phyloP scores from a whole-genome alignment of 2,888 invertebrate genomes.

The Zygaena filipendulae region DNA sequence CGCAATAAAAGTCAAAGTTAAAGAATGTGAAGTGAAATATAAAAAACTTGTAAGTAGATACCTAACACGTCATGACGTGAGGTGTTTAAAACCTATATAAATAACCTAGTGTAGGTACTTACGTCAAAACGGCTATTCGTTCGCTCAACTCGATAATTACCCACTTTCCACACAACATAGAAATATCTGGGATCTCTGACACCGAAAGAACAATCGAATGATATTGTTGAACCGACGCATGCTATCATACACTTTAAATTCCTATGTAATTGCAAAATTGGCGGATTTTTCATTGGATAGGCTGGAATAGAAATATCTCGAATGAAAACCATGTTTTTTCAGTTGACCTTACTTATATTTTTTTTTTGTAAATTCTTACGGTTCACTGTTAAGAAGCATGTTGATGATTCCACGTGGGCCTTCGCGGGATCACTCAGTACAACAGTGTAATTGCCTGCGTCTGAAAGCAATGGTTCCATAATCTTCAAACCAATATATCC shows the following conservation, averaged over 20 bases:
- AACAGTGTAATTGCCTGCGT: conserved; percentile 20
- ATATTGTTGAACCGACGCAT: conserved; percentile 20
- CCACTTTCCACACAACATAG: conserved; percentile 25
- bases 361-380: conserved; percentile 16
- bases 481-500: conserved; percentile 20
- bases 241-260: conserved; percentile 10
- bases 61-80: too few relatives aligned
- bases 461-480: conserved; percentile 9
- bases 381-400: conserved; percentile 17
- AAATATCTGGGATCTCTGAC: conserved; percentile 17
- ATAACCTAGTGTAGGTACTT: too few relatives aligned
- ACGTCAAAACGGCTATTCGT: conserved; percentile 25
- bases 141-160: conserved; percentile 22
- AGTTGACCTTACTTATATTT: not conserved
- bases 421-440: conserved; percentile 15
- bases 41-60: not conserved
- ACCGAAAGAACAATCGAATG: conserved; percentile 21
- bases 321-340: not conserved
- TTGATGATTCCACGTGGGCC: too few relatives aligned
- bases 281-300: not conserved
- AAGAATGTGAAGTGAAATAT: too few relatives aligned
- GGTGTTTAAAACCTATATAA: too few relatives aligned
- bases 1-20: too few relatives aligned
- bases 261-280: not conserved
- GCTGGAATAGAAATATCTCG: conserved; percentile 10